Evolutionary conservation across 2,113 vertebrate species (phyloP).

Genomic region (Sylvicapra grimmia): DNA sequence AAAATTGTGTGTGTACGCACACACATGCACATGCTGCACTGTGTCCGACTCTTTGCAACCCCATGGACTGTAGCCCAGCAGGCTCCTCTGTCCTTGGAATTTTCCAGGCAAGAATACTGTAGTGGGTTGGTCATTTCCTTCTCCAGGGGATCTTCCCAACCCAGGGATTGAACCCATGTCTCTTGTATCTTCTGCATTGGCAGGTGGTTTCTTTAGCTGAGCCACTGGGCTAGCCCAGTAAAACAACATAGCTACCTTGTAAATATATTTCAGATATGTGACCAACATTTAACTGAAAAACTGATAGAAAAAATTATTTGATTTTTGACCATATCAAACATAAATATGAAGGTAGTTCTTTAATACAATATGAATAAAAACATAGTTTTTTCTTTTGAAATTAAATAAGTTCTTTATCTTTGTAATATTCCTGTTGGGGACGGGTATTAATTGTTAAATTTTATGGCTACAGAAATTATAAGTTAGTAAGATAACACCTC

Average conservation of each 20-base stretch:
- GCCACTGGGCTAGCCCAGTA: not conserved
- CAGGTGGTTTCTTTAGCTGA: not conserved
- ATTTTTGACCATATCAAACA: not conserved
- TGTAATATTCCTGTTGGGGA: not conserved
- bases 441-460: constrained; percentile 9
- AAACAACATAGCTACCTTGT: not conserved
- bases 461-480: constrained; percentile 26
- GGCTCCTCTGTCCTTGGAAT: not conserved
- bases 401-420: constrained; percentile 11
- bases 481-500: constrained; percentile 33
- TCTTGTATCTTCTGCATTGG: not conserved
- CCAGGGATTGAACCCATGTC: not conserved
- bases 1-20: not conserved
- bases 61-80: not conserved
- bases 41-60: not conserved
- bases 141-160: not conserved
- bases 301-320: not conserved
- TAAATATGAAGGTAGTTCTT: constrained; percentile 8
- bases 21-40: not conserved
- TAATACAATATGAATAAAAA: constrained; percentile 11
- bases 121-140: not conserved
- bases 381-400: not conserved
- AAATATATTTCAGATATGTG: constrained; percentile 4
- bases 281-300: constrained; percentile 1
- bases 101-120: not conserved